These are phyloP conservation scores for Anisognathus igniventris DNA, from an alignment of 2,797 vertebrate genomes.

Conservation along the genomic window DNA sequence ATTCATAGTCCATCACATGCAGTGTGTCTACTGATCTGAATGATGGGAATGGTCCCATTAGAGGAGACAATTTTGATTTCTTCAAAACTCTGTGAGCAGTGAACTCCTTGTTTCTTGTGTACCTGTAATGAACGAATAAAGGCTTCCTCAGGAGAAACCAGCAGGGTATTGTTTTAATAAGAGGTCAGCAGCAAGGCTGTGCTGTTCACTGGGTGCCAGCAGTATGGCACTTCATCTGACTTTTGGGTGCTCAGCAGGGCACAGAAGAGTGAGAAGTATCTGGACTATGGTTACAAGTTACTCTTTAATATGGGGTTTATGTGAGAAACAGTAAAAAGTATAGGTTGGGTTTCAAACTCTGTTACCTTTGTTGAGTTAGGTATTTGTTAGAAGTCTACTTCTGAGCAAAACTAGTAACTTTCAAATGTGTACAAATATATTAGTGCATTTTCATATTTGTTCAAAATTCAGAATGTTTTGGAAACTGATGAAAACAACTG, in stretches of 20 bases:
- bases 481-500: not conserved
- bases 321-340: not conserved
- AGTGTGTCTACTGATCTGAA: not conserved
- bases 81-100: accelerated
- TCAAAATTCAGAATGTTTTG: not conserved
- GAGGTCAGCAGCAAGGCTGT: not conserved
- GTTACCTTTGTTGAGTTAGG: not conserved
- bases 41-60: not conserved
- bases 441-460: not conserved
- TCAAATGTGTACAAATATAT: not conserved
- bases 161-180: not conserved
- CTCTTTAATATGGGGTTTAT: not conserved
- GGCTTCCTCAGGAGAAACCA: not conserved
- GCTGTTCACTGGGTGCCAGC: not conserved
- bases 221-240: accelerated
- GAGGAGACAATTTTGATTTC: not conserved
- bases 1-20: not conserved
- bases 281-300: not conserved
- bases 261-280: not conserved
- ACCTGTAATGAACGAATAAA: not conserved
- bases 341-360: not conserved
- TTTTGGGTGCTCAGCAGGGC: not conserved
- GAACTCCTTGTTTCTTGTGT: not conserved
- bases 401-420: not conserved
- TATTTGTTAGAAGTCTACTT: not conserved